A percentile compares a stretch with the other conserved stretches of the same genome.
These are phyloP conservation scores for Strongylocentrotus purpuratus DNA, from an alignment of 35 echinoderm and acorn worm genomes.

Conservation along the genomic window DNA sequence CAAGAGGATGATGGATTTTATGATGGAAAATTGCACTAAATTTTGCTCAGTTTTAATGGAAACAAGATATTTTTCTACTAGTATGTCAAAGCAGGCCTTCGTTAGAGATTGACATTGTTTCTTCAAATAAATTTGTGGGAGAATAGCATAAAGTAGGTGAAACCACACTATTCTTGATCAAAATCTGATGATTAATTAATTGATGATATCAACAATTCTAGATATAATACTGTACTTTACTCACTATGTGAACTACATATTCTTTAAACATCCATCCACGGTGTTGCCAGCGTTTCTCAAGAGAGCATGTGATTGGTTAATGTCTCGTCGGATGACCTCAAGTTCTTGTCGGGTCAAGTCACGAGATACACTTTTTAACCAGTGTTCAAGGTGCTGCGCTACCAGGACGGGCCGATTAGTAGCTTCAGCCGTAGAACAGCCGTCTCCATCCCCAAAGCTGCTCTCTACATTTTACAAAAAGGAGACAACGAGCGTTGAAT, in stretches of 20 bases:
- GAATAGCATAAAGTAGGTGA: too few relatives aligned
- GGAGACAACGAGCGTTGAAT: neutral
- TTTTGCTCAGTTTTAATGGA: too few relatives aligned
- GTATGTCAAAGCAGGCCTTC: too few relatives aligned
- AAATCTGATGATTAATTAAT: too few relatives aligned
- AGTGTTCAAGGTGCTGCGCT: neutral
- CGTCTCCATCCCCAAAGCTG: neutral
- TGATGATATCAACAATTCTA: too few relatives aligned
- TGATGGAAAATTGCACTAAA: too few relatives aligned
- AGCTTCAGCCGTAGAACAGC: neutral
- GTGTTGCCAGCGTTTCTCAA: neutral
- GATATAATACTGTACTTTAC: neutral
- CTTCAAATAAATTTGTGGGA: too few relatives aligned
- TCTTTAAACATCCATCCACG: neutral
- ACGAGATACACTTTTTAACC: neutral
- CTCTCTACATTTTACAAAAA: neutral
- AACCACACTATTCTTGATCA: too few relatives aligned
- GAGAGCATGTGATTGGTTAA: neutral
- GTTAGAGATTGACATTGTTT: too few relatives aligned
- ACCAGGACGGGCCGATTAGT: neutral
- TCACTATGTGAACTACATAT: neutral
- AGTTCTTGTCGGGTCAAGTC: neutral
- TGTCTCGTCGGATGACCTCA: slow-evolving; percentile 28
- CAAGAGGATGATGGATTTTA: too few relatives aligned
- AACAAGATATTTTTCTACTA: too few relatives aligned